phyloP scores from a whole-genome alignment of 2,888 invertebrate genomes.

The Eudasyphora cyanicolor region DNA sequence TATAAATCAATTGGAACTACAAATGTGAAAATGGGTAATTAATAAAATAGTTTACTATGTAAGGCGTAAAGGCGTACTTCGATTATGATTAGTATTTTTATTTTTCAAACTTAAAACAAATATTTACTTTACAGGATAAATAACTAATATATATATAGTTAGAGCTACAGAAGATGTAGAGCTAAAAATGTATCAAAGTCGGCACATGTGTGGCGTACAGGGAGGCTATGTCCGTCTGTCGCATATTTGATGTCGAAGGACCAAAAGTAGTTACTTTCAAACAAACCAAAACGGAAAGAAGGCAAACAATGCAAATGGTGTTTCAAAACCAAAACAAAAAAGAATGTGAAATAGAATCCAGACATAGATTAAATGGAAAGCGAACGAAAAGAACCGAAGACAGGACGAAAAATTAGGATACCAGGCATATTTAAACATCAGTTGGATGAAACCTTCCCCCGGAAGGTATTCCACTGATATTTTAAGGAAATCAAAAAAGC shows the following conservation, averaged over 20 bases:
- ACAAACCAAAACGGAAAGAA: neutral
- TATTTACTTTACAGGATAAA: constrained; percentile 3
- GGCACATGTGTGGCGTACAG: neutral
- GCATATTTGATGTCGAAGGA: neutral
- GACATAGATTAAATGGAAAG: too few species aligned
- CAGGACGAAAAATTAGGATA: constrained; percentile 30
- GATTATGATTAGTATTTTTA: neutral
- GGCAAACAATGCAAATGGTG: neutral
- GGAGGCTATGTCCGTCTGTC: neutral
- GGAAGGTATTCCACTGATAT: neutral
- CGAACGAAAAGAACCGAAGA: neutral
- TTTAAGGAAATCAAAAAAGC: neutral
- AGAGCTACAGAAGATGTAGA: neutral
- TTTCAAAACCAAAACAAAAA: constrained; percentile 14
- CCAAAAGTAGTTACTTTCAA: neutral
- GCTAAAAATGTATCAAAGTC: neutral
- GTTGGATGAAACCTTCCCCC: neutral
- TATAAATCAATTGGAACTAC: constrained; percentile 39
- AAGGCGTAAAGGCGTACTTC: neutral
- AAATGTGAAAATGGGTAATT: constrained; percentile 23
- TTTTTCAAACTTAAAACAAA: neutral
- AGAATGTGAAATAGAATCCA: neutral
- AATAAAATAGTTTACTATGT: constrained; percentile 13
- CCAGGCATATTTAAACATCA: constrained; percentile 45
- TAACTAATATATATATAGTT: neutral